Evolutionary conservation across 2,888 invertebrate genomes (phyloP), one percentile per base, ranked within the genome.

Genomic region (Oligia latruncula): DNA sequence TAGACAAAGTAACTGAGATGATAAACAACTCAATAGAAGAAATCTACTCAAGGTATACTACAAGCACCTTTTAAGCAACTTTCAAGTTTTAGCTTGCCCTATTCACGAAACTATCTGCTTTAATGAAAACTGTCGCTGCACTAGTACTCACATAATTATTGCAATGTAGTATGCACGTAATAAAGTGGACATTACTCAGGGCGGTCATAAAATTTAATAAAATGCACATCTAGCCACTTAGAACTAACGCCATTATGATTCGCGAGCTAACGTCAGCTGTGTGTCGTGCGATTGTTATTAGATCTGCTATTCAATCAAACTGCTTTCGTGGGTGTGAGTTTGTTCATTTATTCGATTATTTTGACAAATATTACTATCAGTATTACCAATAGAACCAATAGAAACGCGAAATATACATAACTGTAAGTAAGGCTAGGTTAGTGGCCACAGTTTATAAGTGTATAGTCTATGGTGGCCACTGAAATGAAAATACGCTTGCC

Each of bases 141-240:
- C 78, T 58, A 67, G 68, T 58, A 64, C 58, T 62, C 4, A 20
- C 3, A 70, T 79, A 82, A 82, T 64, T 79, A 84, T 64, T 64
- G 43, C 8, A 49, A 46, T 79, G 29, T 62, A 62, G 17, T 67
- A 71, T 70, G 70, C 70, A 71, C 40, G 20, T 70, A 79, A 66
- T 78, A 85, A 80, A 78, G 60, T 74, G 66, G 55, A 43, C 81
- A 89, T 86, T 78, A 86, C 82, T 77, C 81, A 71, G 78, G 52
- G 75, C 72, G 79, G 72, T 74, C 86, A 77, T 88, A 82, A 85
- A 88, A 89, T 89, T 86, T 88, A 87, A 90, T 90, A 88, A 89
- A 89, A 89, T 84, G 85, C 82, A 84, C 88, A 89, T 89, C 82
- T 83, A 82, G 86, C 81, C 89, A 89, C 89, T 89, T 89, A 81